Evolutionary conservation across 2,888 invertebrate species (phyloP), one percentile per base, ranked within the genome.

Genomic region (Eubasilissa splendida): DNA sequence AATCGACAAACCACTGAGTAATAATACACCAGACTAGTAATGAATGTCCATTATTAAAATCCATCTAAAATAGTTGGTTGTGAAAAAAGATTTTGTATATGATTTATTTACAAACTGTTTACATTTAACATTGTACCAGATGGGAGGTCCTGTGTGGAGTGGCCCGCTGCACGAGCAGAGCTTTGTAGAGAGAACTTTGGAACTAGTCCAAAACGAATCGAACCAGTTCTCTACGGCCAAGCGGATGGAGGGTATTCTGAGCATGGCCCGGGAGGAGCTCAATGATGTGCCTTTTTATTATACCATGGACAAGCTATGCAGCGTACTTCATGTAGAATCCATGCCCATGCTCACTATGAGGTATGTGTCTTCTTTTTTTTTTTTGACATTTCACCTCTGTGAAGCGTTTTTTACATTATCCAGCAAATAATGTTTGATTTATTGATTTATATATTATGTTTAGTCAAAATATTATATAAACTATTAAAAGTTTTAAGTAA

Each of bases 141-240:
- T 97, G 84, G 97, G 97, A 10, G 99, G 99, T 1, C 99, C 99
- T 0, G 94, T 99, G 84, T 99, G 99, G 98, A 92, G 95, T 0
- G 96, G 93, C 0, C 94, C 95, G 0, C 92, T 99, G 60, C 98
- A 99, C 88, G 93, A 96, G 85, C 88, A 90, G 68, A 87, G 89
- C 0, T 99, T 99, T 88, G 94, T 99, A 0, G 86, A 90, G 0
- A 89, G 92, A 65, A 90, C 98, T 8, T 86, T 97, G 0, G 83
- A 85, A 0, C 87, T 88, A 60, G 89, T 92, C 8, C 87, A 89
- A 65, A 86, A 88, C 22, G 86, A 88, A 66, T 87, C 90, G 0
- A 85, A 89, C 74, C 86, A 90, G 85, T 89, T 95, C 80, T 92
- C 91, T 11, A 99, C 99, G 0, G 89, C 90, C 68, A 93, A 93